Conservation (phyloP, 53 echinoderm and acorn worm genomes). For the Mesocentrotus franciscanus region DNA sequence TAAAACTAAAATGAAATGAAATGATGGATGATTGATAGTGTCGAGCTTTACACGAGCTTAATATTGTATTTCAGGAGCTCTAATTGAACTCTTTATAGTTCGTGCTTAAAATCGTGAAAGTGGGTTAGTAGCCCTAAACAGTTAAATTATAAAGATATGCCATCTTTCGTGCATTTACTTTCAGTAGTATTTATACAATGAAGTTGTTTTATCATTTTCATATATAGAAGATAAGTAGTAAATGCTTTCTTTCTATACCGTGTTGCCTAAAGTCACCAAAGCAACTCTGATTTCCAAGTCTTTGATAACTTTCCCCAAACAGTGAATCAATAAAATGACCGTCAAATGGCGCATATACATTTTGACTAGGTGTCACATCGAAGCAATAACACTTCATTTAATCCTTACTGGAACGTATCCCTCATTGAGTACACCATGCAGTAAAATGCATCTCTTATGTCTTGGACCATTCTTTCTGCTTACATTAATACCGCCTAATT, state of each 20-base stretch:
- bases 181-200: too few relatives aligned
- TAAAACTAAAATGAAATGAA: too few relatives aligned
- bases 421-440: not conserved
- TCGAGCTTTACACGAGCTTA: too few relatives aligned
- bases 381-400: conserved; percentile 28
- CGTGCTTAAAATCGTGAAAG: too few relatives aligned
- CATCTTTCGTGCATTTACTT: too few relatives aligned
- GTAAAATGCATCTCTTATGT: not conserved
- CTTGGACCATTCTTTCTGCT: not conserved
- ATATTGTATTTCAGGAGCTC: too few relatives aligned
- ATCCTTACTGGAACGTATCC: not conserved
- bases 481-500: conserved; percentile 37
- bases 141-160: too few relatives aligned
- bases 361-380: not conserved
- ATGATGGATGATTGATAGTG: too few relatives aligned
- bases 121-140: too few relatives aligned
- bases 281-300: not conserved
- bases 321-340: conserved; percentile 36
- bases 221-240: too few relatives aligned
- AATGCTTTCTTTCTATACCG: not conserved
- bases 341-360: conserved; percentile 32
- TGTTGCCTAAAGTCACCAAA: not conserved
- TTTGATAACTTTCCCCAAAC: not conserved
- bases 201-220: too few relatives aligned
- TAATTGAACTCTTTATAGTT: too few relatives aligned